Percentiles rank a stretch among this genome's conserved stretches.
Conservation (phyloP, 2,888 invertebrate genomes). For the Chorisops tibialis region DNA sequence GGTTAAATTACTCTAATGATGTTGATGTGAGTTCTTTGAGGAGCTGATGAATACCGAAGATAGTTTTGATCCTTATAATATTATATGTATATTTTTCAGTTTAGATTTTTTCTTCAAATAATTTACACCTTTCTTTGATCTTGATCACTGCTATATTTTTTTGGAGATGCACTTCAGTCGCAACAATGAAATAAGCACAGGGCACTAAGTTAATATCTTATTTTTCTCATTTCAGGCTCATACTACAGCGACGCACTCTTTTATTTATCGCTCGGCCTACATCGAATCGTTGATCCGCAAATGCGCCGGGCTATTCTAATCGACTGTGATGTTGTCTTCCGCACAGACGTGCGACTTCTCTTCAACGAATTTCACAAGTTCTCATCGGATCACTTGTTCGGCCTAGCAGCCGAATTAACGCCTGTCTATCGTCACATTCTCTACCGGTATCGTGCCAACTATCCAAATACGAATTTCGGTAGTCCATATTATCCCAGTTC, state of each 20-base stretch:
- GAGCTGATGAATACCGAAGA: too few relatives aligned
- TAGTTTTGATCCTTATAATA: too few relatives aligned
- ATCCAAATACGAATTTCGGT: conserved; percentile 63
- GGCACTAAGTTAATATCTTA: too few relatives aligned
- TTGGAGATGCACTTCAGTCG: too few relatives aligned
- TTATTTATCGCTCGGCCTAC: conserved; percentile 71
- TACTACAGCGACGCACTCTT: conserved; percentile 78
- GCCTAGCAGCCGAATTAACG: conserved; percentile 69
- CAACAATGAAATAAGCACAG: too few relatives aligned
- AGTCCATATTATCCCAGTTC: conserved; percentile 46
- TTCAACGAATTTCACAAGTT: conserved; percentile 67
- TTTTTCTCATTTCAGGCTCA: conserved; percentile 52
- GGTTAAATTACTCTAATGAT: too few relatives aligned
- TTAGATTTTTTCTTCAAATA: too few relatives aligned
- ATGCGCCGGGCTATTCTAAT: conserved; percentile 66
- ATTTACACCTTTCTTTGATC: too few relatives aligned
- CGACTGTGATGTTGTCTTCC: conserved; percentile 75
- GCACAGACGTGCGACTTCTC: conserved; percentile 63
- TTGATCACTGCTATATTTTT: too few relatives aligned
- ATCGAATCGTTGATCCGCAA: conserved; percentile 61
- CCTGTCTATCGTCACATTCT: conserved; percentile 77
- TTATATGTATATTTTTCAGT: too few relatives aligned
- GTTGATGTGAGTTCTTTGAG: too few relatives aligned
- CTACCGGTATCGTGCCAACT: conserved; percentile 61
- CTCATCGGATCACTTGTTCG: conserved; percentile 62